Evolutionary conservation across 1,140 invertebrate species (phyloP).

Genomic region (Drosophila ercepeae): DNA sequence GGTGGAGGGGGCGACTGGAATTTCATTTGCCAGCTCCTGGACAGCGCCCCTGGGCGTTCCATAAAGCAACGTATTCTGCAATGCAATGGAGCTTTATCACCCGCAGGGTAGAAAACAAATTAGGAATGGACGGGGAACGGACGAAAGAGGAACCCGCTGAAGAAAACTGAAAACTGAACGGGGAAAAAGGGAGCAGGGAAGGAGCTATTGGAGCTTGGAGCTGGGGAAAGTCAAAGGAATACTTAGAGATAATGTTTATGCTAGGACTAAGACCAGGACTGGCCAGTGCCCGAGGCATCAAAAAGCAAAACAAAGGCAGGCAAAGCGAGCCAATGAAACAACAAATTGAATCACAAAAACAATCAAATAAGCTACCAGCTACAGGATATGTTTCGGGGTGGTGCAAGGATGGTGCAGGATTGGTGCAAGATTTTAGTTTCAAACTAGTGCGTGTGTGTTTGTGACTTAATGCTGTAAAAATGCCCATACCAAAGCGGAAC

Average conservation of each 20-base stretch:
- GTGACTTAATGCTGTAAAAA: constrained; percentile 18
- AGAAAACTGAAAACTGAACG: no score
- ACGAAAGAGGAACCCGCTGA: background rate
- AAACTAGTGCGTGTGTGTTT: background rate
- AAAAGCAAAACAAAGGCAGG: constrained; percentile 10
- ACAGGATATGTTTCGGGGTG: background rate
- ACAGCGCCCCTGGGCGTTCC: background rate
- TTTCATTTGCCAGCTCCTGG: background rate
- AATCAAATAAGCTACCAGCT: constrained; percentile 29
- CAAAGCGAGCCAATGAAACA: constrained; percentile 31
- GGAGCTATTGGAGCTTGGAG: background rate
- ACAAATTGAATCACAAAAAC: constrained; percentile 32
- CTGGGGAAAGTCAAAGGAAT: background rate
- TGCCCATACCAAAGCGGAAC: constrained; percentile 86
- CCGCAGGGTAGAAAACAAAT: constrained; percentile 40
- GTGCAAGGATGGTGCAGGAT: background rate
- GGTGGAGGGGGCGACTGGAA: constrained; percentile 1
- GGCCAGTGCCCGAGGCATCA: background rate
- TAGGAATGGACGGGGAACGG: constrained; percentile 15
- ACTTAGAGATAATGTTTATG: constrained; percentile 23
- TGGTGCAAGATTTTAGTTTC: background rate
- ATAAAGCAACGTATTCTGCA: background rate
- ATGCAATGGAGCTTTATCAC: constrained; percentile 5
- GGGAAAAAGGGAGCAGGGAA: no score
- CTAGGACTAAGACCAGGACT: constrained; percentile 9